These are phyloP conservation scores for Hypomesus transpacificus DNA, from an alignment of 2,113 vertebrate species.

Conservation along the genomic window DNA sequence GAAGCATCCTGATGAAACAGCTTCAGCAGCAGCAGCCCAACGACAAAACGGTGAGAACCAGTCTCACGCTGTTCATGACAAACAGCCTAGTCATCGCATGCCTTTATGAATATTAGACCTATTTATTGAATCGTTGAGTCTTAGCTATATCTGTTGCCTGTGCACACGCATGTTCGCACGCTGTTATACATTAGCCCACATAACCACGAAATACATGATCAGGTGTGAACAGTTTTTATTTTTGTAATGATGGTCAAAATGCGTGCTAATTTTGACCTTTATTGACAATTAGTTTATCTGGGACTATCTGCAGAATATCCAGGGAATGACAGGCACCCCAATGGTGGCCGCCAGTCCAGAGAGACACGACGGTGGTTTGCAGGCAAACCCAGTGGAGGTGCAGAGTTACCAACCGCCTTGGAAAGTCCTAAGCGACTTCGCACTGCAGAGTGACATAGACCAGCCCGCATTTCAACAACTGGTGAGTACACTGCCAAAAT, in stretches of 20 bases:
- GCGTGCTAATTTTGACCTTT: slow-evolving; percentile 20
- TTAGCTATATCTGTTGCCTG: too few species aligned
- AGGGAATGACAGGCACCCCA: slow-evolving; percentile 97
- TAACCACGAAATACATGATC: too few species aligned
- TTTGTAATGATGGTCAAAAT: slow-evolving; percentile 2
- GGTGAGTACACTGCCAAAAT: slow-evolving; percentile 73
- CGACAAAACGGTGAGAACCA: slow-evolving; percentile 92
- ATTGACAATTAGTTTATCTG: slow-evolving; percentile 26
- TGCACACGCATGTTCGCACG: too few species aligned
- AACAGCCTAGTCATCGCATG: too few species aligned
- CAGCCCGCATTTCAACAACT: slow-evolving; percentile 99
- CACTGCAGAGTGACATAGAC: slow-evolving; percentile 98
- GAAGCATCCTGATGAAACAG: slow-evolving; percentile 95
- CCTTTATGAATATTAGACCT: background rate
- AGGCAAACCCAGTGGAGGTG: slow-evolving; percentile 97
- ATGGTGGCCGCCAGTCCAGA: slow-evolving; percentile 98
- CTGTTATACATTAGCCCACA: too few species aligned
- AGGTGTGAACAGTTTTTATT: background rate
- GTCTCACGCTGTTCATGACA: background rate
- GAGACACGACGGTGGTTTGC: slow-evolving; percentile 95
- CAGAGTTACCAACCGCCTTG: slow-evolving; percentile 99
- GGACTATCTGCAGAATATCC: slow-evolving; percentile 88
- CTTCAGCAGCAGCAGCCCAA: slow-evolving; percentile 95
- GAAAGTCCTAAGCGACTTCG: slow-evolving; percentile 99
- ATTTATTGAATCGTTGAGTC: background rate